phyloP scores from a whole-genome alignment of 2,888 invertebrate species.

The Eretmocerus hayati region DNA sequence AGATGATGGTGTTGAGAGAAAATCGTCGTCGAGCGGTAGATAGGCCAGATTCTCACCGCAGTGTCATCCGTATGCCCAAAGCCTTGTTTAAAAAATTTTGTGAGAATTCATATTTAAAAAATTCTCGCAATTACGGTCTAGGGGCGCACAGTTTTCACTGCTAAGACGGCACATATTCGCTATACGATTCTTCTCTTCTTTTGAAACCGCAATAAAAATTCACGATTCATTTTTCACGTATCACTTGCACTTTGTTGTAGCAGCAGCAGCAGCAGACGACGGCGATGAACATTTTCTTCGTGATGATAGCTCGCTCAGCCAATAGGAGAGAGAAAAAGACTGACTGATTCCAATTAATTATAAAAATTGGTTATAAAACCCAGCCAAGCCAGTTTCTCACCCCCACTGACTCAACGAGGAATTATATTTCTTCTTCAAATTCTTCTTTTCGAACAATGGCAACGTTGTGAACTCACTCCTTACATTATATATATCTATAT shows the following conservation, averaged over 20 bases:
- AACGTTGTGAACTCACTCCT: too few species aligned
- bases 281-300: background rate
- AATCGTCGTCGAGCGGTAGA: too few species aligned
- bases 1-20: too few species aligned
- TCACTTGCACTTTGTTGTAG: too few species aligned
- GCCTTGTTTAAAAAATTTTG: conserved; percentile 28
- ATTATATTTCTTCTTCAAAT: too few species aligned
- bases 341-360: conserved; percentile 51
- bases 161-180: conserved; percentile 32
- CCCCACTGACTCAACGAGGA: conserved; percentile 51
- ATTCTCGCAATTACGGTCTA: too few species aligned
- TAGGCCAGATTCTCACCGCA: too few species aligned
- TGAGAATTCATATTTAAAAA: too few species aligned
- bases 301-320: conserved; percentile 49
- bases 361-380: conserved; percentile 32
- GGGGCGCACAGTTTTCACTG: conserved; percentile 45
- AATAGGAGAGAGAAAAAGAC: conserved; percentile 78
- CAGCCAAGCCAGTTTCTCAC: conserved; percentile 64
- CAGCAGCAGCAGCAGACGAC: background rate
- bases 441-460: background rate
- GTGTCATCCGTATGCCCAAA: conserved; percentile 45
- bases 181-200: background rate
- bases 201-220: background rate
- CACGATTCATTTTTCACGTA: background rate
- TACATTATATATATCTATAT: too few species aligned